Evolutionary conservation across 2,797 vertebrate species (phyloP).

Genomic region (Lacerta agilis): DNA sequence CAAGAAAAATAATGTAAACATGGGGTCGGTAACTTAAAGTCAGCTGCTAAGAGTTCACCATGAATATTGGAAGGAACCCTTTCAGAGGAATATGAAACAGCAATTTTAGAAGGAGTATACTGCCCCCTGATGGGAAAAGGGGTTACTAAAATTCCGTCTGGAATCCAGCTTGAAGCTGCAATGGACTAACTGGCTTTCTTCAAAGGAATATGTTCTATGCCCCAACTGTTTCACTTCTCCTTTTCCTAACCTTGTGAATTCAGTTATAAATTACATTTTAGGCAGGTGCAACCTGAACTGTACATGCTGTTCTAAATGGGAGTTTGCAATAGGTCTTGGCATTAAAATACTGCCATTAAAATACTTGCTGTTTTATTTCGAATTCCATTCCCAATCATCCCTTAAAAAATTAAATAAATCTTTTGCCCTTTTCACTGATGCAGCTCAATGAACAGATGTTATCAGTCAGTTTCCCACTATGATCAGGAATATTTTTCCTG

Average conservation of each 20-base stretch:
- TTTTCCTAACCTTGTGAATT: background rate
- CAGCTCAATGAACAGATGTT: background rate
- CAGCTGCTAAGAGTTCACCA: background rate
- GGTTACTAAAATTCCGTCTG: slow-evolving; percentile 60
- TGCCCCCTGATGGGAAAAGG: slow-evolving; percentile 61
- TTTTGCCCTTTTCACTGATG: background rate
- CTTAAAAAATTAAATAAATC: background rate
- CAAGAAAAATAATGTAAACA: background rate
- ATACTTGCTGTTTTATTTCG: background rate
- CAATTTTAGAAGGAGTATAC: slow-evolving; percentile 37
- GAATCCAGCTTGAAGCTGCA: slow-evolving; percentile 35
- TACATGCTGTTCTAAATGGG: background rate
- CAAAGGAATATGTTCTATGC: background rate
- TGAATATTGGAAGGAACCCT: background rate
- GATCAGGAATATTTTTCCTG: background rate
- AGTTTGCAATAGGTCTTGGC: background rate
- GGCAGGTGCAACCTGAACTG: background rate
- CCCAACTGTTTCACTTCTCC: too few species aligned
- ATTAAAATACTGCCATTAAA: background rate
- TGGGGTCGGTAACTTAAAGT: background rate
- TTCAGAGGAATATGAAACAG: background rate
- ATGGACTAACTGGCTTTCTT: background rate
- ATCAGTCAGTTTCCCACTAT: background rate
- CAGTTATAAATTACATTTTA: background rate
- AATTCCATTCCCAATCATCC: background rate